A percentile compares a stretch with the other conserved stretches of the same genome.
phyloP scores from a whole-genome alignment of 2,888 invertebrate species.

The Mimumesa dahlbomi region DNA sequence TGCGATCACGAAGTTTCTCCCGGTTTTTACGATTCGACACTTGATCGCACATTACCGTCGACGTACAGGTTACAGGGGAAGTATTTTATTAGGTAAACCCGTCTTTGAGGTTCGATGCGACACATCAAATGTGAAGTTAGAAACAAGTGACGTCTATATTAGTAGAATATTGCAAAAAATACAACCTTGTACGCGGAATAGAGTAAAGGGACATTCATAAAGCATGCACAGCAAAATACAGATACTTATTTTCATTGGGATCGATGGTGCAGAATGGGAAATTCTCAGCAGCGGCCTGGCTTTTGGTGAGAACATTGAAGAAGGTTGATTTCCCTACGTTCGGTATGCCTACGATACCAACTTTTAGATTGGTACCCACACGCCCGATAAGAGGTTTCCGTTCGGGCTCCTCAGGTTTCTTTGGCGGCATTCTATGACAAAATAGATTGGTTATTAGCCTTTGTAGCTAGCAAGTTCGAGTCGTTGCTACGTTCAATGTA shows the following conservation, averaged over 20 bases:
- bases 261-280: constrained; percentile 99
- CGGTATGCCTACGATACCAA: constrained; percentile 97
- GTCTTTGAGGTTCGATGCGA: constrained; percentile 27
- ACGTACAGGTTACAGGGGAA: background rate
- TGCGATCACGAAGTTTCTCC: background rate
- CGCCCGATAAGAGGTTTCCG: constrained; percentile 95
- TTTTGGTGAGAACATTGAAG: constrained; percentile 99
- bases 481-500: no score
- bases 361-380: constrained; percentile 96
- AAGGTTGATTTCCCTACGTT: constrained; percentile 99
- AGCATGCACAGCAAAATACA: constrained; percentile 29
- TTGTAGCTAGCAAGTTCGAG: no score
- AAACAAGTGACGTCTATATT: constrained; percentile 26
- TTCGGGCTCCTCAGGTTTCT: constrained; percentile 94
- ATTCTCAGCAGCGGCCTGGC: constrained; percentile 98
- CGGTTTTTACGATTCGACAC: background rate
- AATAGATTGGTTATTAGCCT: no score
- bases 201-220: no score
- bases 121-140: background rate
- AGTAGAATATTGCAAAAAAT: no score
- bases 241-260: constrained; percentile 99
- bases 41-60: constrained; percentile 46
- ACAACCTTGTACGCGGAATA: background rate
- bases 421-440: constrained; percentile 90
- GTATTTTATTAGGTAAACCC: no score